Conservation (phyloP, 2,888 invertebrate genomes). For the Erpobdella octoculata region DNA sequence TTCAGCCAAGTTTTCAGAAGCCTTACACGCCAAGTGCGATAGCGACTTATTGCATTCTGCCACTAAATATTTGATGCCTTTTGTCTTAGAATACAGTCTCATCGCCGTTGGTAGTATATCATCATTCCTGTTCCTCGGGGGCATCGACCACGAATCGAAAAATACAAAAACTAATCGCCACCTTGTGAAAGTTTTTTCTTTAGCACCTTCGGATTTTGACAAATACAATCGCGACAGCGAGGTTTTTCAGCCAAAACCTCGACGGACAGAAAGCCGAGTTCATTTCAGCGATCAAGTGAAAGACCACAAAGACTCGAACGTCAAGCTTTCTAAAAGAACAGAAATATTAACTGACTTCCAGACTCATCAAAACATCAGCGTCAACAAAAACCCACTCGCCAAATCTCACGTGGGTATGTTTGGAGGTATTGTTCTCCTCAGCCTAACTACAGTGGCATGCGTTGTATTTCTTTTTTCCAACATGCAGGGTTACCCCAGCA, state of each 20-base stretch:
- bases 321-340: neutral
- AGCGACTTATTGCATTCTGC: constrained; percentile 16
- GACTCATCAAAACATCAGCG: neutral
- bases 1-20: neutral
- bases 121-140: constrained; percentile 33
- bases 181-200: constrained; percentile 18
- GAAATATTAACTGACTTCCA: neutral
- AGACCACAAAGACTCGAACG: neutral
- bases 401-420: constrained; percentile 54
- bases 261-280: neutral
- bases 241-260: neutral
- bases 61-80: constrained; percentile 80
- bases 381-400: constrained; percentile 36
- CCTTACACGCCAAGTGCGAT: constrained; percentile 21
- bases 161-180: constrained; percentile 7
- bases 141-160: neutral
- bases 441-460: constrained; percentile 46
- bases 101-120: constrained; percentile 89
- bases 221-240: neutral
- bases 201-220: neutral
- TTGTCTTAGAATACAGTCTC: constrained; percentile 86
- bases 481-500: neutral
- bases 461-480: constrained; percentile 48
- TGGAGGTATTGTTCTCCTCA: constrained; percentile 50
- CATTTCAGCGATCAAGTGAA: constrained; percentile 6